phyloP scores from a whole-genome alignment of 2,888 invertebrate genomes.

The Pocota personata region DNA sequence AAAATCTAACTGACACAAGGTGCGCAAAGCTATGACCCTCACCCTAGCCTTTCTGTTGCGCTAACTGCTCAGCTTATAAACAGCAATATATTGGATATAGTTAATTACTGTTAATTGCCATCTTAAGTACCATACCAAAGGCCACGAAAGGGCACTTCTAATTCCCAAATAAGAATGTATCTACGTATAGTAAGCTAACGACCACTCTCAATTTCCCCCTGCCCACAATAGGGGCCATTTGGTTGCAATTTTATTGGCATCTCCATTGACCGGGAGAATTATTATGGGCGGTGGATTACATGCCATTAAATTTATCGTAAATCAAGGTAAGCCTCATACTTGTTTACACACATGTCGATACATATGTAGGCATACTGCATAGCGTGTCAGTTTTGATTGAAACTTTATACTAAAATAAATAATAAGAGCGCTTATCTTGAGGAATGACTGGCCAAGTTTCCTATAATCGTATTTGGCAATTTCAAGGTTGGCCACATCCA shows the following conservation, averaged over 20 bases:
- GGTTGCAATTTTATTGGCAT: slow-evolving; percentile 49
- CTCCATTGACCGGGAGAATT: slow-evolving; percentile 46
- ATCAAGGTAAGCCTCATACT: slow-evolving; percentile 56
- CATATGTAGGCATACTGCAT: not conserved
- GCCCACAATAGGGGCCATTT: slow-evolving; percentile 14
- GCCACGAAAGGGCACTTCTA: slow-evolving; percentile 39
- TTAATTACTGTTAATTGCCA: slow-evolving; percentile 54
- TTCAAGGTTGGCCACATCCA: slow-evolving; percentile 44
- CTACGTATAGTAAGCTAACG: slow-evolving; percentile 8
- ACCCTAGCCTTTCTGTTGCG: not conserved
- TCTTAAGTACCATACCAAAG: slow-evolving; percentile 29
- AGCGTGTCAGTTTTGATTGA: not conserved
- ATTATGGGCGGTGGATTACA: slow-evolving; percentile 50
- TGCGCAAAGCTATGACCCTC: not conserved
- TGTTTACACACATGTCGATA: not conserved
- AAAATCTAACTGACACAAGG: not conserved
- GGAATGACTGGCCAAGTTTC: not conserved
- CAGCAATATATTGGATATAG: slow-evolving; percentile 14
- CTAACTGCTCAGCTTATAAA: not conserved
- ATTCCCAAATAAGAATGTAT: slow-evolving; percentile 46
- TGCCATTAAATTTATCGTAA: slow-evolving; percentile 50
- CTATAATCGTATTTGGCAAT: not conserved
- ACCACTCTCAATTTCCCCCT: not conserved
- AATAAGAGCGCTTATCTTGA: not conserved
- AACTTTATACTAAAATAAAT: not conserved